Evolutionary conservation across 2,888 invertebrate genomes (phyloP).

Genomic region (Altica lythri): DNA sequence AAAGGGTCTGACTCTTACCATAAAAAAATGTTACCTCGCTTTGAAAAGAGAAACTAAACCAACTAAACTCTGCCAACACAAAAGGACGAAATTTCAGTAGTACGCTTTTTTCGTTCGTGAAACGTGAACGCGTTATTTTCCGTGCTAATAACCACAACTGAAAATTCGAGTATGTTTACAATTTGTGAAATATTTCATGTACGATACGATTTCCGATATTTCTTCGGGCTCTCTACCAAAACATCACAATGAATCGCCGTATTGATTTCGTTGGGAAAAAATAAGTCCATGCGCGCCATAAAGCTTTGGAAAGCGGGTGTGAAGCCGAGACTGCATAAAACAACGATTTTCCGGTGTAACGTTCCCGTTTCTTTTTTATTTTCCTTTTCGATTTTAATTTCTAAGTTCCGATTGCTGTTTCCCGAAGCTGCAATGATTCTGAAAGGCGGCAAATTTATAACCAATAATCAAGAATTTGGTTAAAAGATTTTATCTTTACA

Average conservation of each 20-base stretch:
- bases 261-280: conserved; percentile 56
- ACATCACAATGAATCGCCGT: conserved; percentile 43
- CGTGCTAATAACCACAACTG: too few relatives aligned
- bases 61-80: neutral
- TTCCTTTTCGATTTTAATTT: conserved; percentile 20
- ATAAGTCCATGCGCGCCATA: conserved; percentile 57
- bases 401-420: conserved; percentile 25
- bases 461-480: too few relatives aligned
- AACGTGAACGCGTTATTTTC: neutral
- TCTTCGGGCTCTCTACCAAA: conserved; percentile 37
- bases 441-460: too few relatives aligned
- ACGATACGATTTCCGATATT: conserved; percentile 38
- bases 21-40: conserved; percentile 22
- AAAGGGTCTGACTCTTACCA: conserved; percentile 9
- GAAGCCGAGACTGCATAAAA: conserved; percentile 49
- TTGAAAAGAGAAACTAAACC: conserved; percentile 15
- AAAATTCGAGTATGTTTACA: too few relatives aligned
- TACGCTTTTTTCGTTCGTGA: conserved; percentile 4
- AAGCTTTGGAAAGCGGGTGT: conserved; percentile 49
- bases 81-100: conserved; percentile 13
- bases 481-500: neutral
- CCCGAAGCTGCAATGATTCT: neutral
- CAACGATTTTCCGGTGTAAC: conserved; percentile 45
- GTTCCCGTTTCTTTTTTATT: conserved; percentile 9
- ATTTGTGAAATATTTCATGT: conserved; percentile 18